Percentiles rank a stretch among this genome's conserved stretches.
phyloP scores from a whole-genome alignment of 1,140 invertebrate genomes.

The Diploscapter pachys region DNA sequence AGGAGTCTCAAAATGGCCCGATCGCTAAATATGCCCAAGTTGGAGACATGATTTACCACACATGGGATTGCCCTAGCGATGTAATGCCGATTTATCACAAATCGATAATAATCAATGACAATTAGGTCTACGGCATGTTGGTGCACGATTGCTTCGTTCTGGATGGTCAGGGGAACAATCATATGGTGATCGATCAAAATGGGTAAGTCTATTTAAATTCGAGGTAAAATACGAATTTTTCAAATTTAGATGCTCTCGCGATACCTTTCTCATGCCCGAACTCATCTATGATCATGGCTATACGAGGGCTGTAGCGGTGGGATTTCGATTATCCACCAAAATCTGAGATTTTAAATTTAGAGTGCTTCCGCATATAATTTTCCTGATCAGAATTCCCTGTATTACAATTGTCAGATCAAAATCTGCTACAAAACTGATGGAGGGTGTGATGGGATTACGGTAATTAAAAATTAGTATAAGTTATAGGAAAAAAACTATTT shows the following conservation, averaged over 20 bases:
- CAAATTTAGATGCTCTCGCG: constrained; percentile 46
- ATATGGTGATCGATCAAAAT: constrained; percentile 49
- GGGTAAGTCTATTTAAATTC: constrained; percentile 29
- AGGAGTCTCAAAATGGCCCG: constrained; percentile 56
- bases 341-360: constrained; percentile 29
- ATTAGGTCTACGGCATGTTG: constrained; percentile 48
- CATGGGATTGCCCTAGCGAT: constrained; percentile 48
- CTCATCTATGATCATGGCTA: constrained; percentile 45
- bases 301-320: constrained; percentile 46
- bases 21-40: constrained; percentile 50
- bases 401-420: constrained; percentile 52
- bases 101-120: too few species aligned
- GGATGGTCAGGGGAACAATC: constrained; percentile 50
- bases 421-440: constrained; percentile 45
- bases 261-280: constrained; percentile 48
- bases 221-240: constrained; percentile 1
- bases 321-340: constrained; percentile 17
- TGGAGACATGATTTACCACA: constrained; percentile 53
- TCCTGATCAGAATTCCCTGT: constrained; percentile 48
- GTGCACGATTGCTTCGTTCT: constrained; percentile 48
- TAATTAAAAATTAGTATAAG: constrained; percentile 20
- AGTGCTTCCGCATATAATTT: constrained; percentile 52
- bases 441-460: constrained; percentile 37
- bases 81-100: neutral
- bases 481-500: constrained; percentile 8